Evolutionary conservation across 53 echinoderm and acorn worm genomes (phyloP).

Genomic region (Henricia sp.): DNA sequence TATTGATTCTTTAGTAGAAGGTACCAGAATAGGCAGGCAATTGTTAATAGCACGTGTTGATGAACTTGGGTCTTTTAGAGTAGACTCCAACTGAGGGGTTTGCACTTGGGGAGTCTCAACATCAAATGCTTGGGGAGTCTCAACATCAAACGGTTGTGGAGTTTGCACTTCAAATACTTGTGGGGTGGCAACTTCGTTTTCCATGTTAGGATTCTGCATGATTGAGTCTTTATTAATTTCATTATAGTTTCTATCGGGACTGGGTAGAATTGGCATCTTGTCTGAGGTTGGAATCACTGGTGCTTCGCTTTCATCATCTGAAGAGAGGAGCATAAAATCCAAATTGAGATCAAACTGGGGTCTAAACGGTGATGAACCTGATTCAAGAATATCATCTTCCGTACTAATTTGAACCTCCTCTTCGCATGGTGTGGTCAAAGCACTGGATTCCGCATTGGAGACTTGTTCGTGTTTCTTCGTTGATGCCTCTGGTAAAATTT

Average conservation of each 20-base stretch:
- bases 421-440: not conserved
- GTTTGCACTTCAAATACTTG: conserved; percentile 20
- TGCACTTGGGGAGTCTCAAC: not conserved
- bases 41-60: too few relatives aligned
- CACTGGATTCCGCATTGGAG: not conserved
- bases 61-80: not conserved
- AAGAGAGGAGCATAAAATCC: conserved; percentile 17
- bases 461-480: not conserved
- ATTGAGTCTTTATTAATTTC: too few relatives aligned
- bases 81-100: conserved; percentile 1
- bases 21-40: too few relatives aligned
- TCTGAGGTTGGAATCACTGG: too few relatives aligned
- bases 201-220: too few relatives aligned
- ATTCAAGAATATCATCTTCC: not conserved
- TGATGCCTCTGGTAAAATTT: not conserved
- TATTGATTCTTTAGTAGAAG: too few relatives aligned
- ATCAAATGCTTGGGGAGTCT: too few relatives aligned
- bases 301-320: conserved; percentile 14
- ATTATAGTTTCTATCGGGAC: too few relatives aligned
- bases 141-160: conserved; percentile 7
- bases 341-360: conserved; percentile 38
- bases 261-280: too few relatives aligned
- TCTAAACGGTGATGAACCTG: not conserved
- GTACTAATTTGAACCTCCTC: not conserved
- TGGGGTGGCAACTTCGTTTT: not conserved